Evolutionary conservation across 2,113 vertebrate species (phyloP), one percentile per base, ranked within the genome.

Genomic region (Rhizomys pruinosus): DNA sequence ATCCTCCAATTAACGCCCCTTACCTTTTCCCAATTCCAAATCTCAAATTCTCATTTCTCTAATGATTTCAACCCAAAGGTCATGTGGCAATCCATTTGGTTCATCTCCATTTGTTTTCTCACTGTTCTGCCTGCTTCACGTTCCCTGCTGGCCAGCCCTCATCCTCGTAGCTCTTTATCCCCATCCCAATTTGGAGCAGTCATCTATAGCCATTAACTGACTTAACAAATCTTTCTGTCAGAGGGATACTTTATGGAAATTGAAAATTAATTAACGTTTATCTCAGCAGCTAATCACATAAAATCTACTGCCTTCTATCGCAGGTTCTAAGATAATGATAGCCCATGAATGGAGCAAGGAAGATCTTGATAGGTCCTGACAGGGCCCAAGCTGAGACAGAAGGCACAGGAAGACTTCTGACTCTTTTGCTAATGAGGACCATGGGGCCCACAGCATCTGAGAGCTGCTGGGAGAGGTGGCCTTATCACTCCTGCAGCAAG

Each of bases 241-340:
- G 97, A 97, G 93, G 94, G 96, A 72, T 96, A 96, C 97, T 98
- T 97, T 96, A 97, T 97, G 97, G 97, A 98, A 98, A 98, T 97
- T 96, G 98, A 97, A 98, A 98, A 97, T 95, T 97, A 98, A 98
- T 98, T 98, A 98, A 97, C 32, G 19, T 97, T 98, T 97, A 97
- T 97, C 97, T 98, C 96, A 78, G 97, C 66, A n/a, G 96, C 97
- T 97, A 97, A 98, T 98, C 66, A 19, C 96, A 96, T 96, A 92
- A 96, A 96, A 85, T 94, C 96, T 95, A 55, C 93, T 0, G 19
- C 82, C 71, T 96, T 87, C 87, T 94, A 92, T 96, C 95, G 92
- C 93, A 82, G 93, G 66, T 97, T 96, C 97, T 97, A 37, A 95
- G 97, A 97, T 92, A 96, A 95, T 80, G 91, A 90, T 0, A 0